Percentiles rank a stretch among this genome's conserved stretches.
phyloP scores from a whole-genome alignment of 2,888 invertebrate species.

The Zonitis immaculata region DNA sequence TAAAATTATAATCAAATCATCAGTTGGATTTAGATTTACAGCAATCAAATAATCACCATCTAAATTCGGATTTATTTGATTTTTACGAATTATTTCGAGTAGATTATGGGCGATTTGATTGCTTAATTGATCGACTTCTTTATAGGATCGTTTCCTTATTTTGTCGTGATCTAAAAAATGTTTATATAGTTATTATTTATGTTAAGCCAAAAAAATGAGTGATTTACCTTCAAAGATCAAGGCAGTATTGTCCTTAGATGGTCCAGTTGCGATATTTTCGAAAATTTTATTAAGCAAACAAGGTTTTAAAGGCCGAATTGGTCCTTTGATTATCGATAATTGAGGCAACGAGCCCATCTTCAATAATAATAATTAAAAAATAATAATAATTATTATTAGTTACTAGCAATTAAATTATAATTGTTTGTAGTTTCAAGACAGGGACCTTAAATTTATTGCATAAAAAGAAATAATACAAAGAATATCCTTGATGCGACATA shows the following conservation, averaged over 20 bases:
- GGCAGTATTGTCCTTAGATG: slow-evolving; percentile 55
- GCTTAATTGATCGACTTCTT: slow-evolving; percentile 54
- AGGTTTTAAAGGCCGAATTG: slow-evolving; percentile 44
- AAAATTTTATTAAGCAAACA: slow-evolving; percentile 50
- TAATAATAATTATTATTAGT: too few relatives aligned
- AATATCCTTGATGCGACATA: too few relatives aligned
- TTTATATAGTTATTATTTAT: neutral
- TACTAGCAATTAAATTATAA: too few relatives aligned
- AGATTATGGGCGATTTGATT: slow-evolving; percentile 58
- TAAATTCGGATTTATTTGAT: slow-evolving; percentile 50
- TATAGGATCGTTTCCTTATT: slow-evolving; percentile 47
- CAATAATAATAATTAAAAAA: slow-evolving; percentile 18
- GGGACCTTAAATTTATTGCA: too few relatives aligned
- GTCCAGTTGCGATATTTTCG: slow-evolving; percentile 53
- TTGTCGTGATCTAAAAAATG: slow-evolving; percentile 27
- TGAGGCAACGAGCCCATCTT: slow-evolving; percentile 73
- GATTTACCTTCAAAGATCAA: slow-evolving; percentile 57
- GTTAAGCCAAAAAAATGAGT: slow-evolving; percentile 1
- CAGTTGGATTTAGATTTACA: slow-evolving; percentile 74
- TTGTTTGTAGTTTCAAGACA: too few relatives aligned
- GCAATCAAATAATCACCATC: slow-evolving; percentile 73
- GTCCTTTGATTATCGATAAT: slow-evolving; percentile 65
- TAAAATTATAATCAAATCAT: slow-evolving; percentile 61
- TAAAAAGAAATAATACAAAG: too few relatives aligned
- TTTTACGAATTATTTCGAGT: slow-evolving; percentile 44